Evolutionary conservation across 2,797 vertebrate genomes (phyloP), one percentile per base, ranked within the genome.

Genomic region (Lerista edwardsae): DNA sequence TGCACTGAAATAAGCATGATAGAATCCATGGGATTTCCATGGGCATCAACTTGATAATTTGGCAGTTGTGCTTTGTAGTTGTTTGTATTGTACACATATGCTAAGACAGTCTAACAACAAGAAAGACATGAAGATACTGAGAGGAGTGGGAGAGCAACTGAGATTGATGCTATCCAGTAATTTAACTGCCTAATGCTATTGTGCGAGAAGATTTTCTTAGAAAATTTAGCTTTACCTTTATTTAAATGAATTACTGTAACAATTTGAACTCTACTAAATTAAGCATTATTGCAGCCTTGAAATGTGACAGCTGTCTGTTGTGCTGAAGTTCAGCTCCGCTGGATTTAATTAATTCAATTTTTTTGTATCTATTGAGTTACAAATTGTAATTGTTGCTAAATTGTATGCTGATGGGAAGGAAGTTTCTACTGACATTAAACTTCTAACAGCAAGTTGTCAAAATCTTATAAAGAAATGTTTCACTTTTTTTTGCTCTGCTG

Each of bases 291-390:
- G 51, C 8, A 69, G 75, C 79, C 78, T 83, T 55, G 64, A 6
- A 88, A 19, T 14, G 25, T 79, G 80, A 86, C 82, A 88, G 76
- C 51, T 6, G 84, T 84, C 88, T 93, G 51, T 88, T 88, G 91
- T 90, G 86, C 84, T 88, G 2, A 93, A 93, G 77, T 90, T 82
- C 86, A 86, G 69, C 80, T 62, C 84, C 90, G 87, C 90, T 91
- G 90, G 88, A 64, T 72, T 86, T 93, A 91, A 91, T 94, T 94
- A 91, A 91, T 47, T 89, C 94, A 92, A 88, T 95, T 34, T 93
- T 96, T 57, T 93, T 90, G 36, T 90, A 94, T 86, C 88, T 94
- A 92, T 87, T 93, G 88, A 85, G 91, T 44, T 44, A 44, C 41
- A 44, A 44, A 44, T 44, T 44, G 41, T 44, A 44, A 44, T 44